Evolutionary conservation across 1,140 invertebrate genomes (phyloP).

Genomic region (Panagrolaimus sp.): DNA sequence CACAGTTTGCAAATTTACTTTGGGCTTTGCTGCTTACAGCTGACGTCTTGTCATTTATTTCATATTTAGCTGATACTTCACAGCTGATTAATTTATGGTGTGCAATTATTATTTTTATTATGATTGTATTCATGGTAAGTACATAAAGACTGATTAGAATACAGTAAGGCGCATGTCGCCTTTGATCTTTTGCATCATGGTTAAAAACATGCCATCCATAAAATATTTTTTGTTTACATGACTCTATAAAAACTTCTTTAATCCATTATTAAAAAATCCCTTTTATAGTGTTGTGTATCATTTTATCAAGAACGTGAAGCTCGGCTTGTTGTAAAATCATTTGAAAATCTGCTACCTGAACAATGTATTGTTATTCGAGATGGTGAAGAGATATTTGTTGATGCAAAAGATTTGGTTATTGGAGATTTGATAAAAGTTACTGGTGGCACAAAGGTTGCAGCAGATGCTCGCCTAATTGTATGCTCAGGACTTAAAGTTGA

Average conservation of each 20-base stretch:
- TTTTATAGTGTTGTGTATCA: constrained; percentile 39
- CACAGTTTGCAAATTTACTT: constrained; percentile 30
- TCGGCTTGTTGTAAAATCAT: constrained; percentile 27
- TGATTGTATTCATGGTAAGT: constrained; percentile 18
- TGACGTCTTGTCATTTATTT: constrained; percentile 21
- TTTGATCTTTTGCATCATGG: no score
- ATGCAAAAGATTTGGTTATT: constrained; percentile 80
- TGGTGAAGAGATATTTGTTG: constrained; percentile 80
- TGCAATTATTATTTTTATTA: no score
- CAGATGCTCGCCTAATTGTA: constrained; percentile 83
- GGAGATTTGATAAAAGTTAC: constrained; percentile 90
- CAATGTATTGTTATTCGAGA: constrained; percentile 88
- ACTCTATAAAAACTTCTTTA: no score
- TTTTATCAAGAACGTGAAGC: constrained; percentile 38
- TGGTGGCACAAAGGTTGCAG: constrained; percentile 86
- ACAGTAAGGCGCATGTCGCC: no score
- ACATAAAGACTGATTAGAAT: no score
- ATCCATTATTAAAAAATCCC: constrained; percentile 33
- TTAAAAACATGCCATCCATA: no score
- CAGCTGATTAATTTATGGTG: no score
- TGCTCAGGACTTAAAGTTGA: constrained; percentile 66
- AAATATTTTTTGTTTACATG: no score
- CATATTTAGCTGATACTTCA: constrained; percentile 18
- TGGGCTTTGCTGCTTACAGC: constrained; percentile 26
- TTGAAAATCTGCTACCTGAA: constrained; percentile 62